Base-by-base conservation (phyloP, 2,888 invertebrate genomes). In the Oscheius myriophilus region DNA sequence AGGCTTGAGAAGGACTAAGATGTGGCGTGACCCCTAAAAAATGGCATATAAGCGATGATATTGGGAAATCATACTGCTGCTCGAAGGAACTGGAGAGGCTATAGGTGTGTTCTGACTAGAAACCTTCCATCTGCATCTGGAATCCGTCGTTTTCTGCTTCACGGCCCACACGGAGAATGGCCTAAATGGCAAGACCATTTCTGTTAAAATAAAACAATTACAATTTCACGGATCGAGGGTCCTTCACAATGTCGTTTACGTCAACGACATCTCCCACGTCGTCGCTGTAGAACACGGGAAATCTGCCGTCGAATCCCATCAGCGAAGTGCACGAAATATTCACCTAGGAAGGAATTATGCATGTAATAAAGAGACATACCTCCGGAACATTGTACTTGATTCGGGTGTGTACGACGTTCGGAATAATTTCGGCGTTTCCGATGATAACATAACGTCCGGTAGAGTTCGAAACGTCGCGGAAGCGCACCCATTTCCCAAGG, bases 111-210 rank as follows among this genome's bases (percentile, higher is more conserved):
- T 33, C 9, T 33, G 33, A 9, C 18, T 18, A 45, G 45, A n/a
- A 16, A 18, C 3, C 45, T 18, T 58, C 58, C 58, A 58, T 7
- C 43, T 21, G 23, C 43, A 42, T 7, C 12, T n/a, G 25, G 42
- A 45, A 4, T 11, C 23, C 11, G 12, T 4, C 21, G 18, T 21
- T 43, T 26, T 18, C 42, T 43, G 26, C n/a, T 43, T 42, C 12
- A 43, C 14, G 9, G 25, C 58, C 58, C 58, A 58, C 12, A 58
- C 45, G 12, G 18, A 43, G 3, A 58, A 4, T 21, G 43, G 45
- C 21, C 58, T 58, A 25, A 6, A 33, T 6, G 4, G 33, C 14
- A 58, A 21, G 41, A 39, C 21, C n/a, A n/a, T n/a, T n/a, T n/a
- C n/a, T 11, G 11, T 6, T 25, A 25, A 25, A 23, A 14, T 25